Conservation (phyloP, 2,797 vertebrate species). For the Onychomys leucogaster region DNA sequence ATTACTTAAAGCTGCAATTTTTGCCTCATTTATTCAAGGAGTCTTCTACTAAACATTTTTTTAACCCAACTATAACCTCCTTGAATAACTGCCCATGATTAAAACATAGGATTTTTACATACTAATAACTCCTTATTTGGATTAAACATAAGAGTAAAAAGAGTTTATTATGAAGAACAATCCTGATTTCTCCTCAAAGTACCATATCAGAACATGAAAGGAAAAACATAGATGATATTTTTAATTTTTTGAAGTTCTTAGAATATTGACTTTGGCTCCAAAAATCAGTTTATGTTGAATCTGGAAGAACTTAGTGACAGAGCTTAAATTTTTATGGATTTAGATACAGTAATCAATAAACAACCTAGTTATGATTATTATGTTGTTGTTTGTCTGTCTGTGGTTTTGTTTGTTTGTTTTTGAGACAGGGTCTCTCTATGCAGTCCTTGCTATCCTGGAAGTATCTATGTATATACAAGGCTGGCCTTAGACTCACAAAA, state of each 20-base stretch:
- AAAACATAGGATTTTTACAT: conserved; percentile 39
- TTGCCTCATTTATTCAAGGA: conserved; percentile 47
- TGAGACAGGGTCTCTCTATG: neutral
- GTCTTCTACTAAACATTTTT: conserved; percentile 25
- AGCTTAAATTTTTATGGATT: too few relatives aligned
- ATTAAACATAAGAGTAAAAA: neutral
- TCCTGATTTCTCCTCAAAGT: neutral
- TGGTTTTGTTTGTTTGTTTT: too few relatives aligned
- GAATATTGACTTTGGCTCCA: neutral
- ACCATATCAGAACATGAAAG: neutral
- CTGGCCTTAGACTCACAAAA: neutral
- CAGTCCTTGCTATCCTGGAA: neutral
- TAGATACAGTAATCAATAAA: neutral
- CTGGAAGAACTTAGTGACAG: neutral
- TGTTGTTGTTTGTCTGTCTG: neutral
- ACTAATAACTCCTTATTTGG: neutral
- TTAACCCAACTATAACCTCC: neutral
- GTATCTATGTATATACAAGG: neutral
- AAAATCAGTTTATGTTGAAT: neutral
- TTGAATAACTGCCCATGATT: neutral
- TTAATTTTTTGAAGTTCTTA: neutral
- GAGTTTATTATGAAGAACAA: neutral
- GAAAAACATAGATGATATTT: neutral
- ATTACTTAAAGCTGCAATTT: conserved; percentile 1
- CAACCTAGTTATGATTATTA: neutral